These are phyloP conservation scores for Scaptomyza reducta DNA, from an alignment of 2,888 invertebrate genomes.

Conservation along the genomic window DNA sequence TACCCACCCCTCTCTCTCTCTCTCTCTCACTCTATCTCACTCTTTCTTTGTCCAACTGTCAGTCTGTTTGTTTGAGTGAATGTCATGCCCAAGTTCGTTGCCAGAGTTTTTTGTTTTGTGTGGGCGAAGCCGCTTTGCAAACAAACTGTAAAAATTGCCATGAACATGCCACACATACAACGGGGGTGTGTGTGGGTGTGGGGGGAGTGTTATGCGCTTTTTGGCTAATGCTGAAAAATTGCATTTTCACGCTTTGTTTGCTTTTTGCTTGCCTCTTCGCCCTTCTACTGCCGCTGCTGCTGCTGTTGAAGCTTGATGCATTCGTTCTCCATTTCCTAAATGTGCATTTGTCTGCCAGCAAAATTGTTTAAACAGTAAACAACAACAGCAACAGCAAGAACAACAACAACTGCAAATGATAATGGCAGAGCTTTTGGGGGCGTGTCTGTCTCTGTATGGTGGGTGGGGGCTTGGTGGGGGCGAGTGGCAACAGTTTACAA, in stretches of 20 bases:
- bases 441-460: conserved; percentile 45
- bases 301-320: not conserved
- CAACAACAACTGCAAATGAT: conserved; percentile 27
- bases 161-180: conserved; percentile 61
- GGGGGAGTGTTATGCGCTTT: not conserved
- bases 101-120: conserved; percentile 76
- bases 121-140: conserved; percentile 64
- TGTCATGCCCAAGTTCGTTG: conserved; percentile 70
- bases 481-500: conserved; percentile 32
- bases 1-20: too few relatives aligned
- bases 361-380: conserved; percentile 46
- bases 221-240: conserved; percentile 60
- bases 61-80: conserved; percentile 27
- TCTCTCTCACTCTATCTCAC: not conserved
- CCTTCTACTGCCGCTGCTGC: not conserved
- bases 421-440: conserved; percentile 54
- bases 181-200: too few relatives aligned
- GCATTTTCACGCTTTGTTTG: conserved; percentile 82
- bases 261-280: conserved; percentile 4
- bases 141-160: conserved; percentile 77
- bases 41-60: not conserved
- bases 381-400: conserved; percentile 19
- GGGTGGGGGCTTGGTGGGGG: not conserved
- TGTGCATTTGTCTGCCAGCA: conserved; percentile 58
- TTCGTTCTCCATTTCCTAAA: conserved; percentile 40